Conservation (phyloP, 2,113 vertebrate genomes). For the Anser cygnoides region DNA sequence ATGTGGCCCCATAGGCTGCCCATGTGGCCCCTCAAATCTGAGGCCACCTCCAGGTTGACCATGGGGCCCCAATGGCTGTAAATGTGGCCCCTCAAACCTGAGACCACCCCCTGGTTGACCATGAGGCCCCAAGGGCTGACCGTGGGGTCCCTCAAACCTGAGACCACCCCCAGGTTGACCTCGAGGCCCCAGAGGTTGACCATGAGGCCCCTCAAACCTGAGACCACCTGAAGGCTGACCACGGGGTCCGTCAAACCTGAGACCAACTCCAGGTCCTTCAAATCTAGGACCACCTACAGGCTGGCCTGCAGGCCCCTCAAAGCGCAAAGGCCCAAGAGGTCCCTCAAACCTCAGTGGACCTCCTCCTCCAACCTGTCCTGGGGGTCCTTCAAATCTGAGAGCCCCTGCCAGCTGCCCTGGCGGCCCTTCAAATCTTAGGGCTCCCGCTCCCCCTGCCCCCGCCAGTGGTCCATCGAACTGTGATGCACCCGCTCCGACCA, state of each 20-base stretch:
- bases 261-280: slow-evolving; percentile 80
- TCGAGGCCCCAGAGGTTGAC: slow-evolving; percentile 80
- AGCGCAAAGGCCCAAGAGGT: slow-evolving; percentile 80
- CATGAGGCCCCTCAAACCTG: slow-evolving; percentile 84
- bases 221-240: slow-evolving; percentile 82
- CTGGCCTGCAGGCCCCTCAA: slow-evolving; percentile 80
- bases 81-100: slow-evolving; percentile 84
- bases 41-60: slow-evolving; percentile 79
- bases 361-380: slow-evolving; percentile 70
- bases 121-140: slow-evolving; percentile 80
- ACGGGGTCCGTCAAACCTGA: slow-evolving; percentile 83
- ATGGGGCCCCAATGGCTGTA: slow-evolving; percentile 80
- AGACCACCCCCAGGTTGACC: slow-evolving; percentile 78
- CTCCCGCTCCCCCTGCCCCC: slow-evolving; percentile 77
- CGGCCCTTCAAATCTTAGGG: slow-evolving; percentile 83
- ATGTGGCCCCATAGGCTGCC: slow-evolving; percentile 81
- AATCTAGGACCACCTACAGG: slow-evolving; percentile 80
- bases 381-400: slow-evolving; percentile 79
- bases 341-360: slow-evolving; percentile 84
- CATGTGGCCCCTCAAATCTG: slow-evolving; percentile 82
- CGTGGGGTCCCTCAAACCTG: slow-evolving; percentile 85
- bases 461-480: slow-evolving; percentile 81
- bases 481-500: slow-evolving; percentile 72
- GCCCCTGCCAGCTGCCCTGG: slow-evolving; percentile 76
- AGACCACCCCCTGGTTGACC: slow-evolving; percentile 81